These are phyloP conservation scores for Okamejei kenojei DNA, from an alignment of 2,797 vertebrate genomes.

Conservation along the genomic window DNA sequence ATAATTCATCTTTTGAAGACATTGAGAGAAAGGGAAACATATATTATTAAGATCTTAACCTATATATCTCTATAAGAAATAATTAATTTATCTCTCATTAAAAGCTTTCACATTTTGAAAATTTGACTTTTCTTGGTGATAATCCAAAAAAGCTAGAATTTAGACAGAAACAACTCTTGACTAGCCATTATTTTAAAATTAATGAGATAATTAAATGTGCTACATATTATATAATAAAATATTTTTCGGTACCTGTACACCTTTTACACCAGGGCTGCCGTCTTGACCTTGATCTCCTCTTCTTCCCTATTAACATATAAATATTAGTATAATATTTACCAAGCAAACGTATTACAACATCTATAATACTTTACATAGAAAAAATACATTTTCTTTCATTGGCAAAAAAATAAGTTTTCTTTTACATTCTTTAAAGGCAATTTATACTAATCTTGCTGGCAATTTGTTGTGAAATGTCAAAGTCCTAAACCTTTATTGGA, in stretches of 20 bases:
- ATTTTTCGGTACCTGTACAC: neutral
- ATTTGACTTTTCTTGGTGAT: neutral
- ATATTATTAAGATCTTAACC: neutral
- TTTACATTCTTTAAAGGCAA: no score
- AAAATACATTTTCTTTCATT: neutral
- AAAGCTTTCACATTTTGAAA: neutral
- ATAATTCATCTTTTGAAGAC: neutral
- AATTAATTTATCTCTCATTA: neutral
- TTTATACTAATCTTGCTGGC: no score
- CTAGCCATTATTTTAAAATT: neutral
- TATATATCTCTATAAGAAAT: neutral
- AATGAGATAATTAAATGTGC: neutral
- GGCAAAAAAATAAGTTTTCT: no score
- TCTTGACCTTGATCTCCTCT: slow-evolving; percentile 19
- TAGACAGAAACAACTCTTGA: neutral
- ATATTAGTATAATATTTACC: slow-evolving; percentile 8
- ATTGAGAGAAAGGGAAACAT: neutral
- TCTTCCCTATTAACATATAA: slow-evolving; percentile 17
- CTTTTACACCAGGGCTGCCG: slow-evolving; percentile 20
- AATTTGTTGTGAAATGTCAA: no score
- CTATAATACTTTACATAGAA: neutral
- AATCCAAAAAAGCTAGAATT: neutral
- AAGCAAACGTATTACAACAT: neutral
- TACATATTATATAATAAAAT: neutral
- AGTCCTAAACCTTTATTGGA: no score